A percentile compares a stretch with the other conserved stretches of the same genome.
Conservation (phyloP, 1,140 invertebrate genomes). For the Nilaparvata lugens region DNA sequence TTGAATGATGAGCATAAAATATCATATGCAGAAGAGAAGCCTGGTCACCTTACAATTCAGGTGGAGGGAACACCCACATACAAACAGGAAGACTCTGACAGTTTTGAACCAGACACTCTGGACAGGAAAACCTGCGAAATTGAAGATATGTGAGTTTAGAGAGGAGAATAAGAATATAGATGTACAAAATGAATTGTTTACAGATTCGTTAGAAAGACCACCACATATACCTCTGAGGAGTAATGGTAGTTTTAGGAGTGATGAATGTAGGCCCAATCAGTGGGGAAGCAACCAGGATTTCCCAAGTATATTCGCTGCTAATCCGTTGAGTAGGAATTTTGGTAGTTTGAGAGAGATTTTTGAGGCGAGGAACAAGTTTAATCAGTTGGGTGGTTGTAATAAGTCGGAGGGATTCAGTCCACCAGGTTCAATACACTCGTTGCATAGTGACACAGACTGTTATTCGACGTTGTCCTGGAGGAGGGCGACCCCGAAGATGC, state of each 20-base stretch:
- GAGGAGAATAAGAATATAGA: conserved; percentile 31
- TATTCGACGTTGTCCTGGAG: conserved; percentile 18
- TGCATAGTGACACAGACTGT: conserved; percentile 25
- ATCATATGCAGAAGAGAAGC: conserved; percentile 46
- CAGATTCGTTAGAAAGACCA: conserved; percentile 45
- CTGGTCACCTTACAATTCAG: conserved; percentile 65
- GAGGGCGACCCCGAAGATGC: conserved; percentile 17
- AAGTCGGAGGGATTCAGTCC: conserved; percentile 21
- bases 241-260: conserved; percentile 48
- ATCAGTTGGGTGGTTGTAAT: conserved; percentile 14
- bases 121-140: conserved; percentile 67
- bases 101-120: conserved; percentile 73
- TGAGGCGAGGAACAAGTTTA: conserved; percentile 39
- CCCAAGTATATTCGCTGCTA: conserved; percentile 22
- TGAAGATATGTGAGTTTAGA: conserved; percentile 33
- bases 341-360: conserved; percentile 62
- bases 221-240: conserved; percentile 44
- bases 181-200: conserved; percentile 37
- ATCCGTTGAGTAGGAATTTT: conserved; percentile 39
- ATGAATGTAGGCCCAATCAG: conserved; percentile 21
- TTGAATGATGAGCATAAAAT: conserved; percentile 18
- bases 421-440: conserved; percentile 23
- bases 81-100: conserved; percentile 54
- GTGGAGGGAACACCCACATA: conserved; percentile 54
- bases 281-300: conserved; percentile 4